Percentiles rank a stretch among this genome's conserved stretches.
phyloP scores from a whole-genome alignment of 2,888 invertebrate genomes.

The Ophion ellenae region DNA sequence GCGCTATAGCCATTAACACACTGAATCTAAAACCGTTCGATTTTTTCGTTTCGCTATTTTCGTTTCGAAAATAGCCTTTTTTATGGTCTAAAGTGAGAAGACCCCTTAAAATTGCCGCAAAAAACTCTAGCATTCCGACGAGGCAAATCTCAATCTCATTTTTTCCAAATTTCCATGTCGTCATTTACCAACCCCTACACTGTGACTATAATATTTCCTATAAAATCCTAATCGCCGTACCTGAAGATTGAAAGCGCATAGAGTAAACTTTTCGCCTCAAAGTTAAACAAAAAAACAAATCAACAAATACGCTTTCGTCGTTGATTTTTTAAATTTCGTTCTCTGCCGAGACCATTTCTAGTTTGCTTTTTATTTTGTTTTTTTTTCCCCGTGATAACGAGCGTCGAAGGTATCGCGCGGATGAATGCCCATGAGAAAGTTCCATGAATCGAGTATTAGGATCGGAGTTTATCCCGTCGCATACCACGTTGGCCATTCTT shows the following conservation, averaged over 20 bases:
- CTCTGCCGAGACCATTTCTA: background rate
- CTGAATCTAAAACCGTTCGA: no score
- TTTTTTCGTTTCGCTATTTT: no score
- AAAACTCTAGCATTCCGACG: background rate
- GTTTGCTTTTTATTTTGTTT: background rate
- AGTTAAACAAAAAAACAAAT: background rate
- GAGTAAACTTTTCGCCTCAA: background rate
- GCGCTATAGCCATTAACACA: no score
- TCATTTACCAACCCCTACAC: no score
- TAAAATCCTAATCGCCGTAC: no score
- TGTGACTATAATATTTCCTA: no score
- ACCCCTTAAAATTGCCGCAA: background rate
- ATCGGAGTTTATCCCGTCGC: conserved; percentile 40
- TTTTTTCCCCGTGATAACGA: conserved; percentile 40
- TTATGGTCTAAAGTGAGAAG: no score
- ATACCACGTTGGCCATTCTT: conserved; percentile 18
- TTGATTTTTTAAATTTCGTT: conserved; percentile 1
- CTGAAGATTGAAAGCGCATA: no score
- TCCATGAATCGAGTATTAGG: conserved; percentile 77
- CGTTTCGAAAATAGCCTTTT: no score
- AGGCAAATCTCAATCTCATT: background rate
- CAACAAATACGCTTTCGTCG: background rate
- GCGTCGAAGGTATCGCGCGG: conserved; percentile 24
- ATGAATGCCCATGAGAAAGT: conserved; percentile 62
- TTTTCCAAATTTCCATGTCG: background rate